Base-by-base conservation (phyloP, 2,797 vertebrate species). In the Capromys pilorides region DNA sequence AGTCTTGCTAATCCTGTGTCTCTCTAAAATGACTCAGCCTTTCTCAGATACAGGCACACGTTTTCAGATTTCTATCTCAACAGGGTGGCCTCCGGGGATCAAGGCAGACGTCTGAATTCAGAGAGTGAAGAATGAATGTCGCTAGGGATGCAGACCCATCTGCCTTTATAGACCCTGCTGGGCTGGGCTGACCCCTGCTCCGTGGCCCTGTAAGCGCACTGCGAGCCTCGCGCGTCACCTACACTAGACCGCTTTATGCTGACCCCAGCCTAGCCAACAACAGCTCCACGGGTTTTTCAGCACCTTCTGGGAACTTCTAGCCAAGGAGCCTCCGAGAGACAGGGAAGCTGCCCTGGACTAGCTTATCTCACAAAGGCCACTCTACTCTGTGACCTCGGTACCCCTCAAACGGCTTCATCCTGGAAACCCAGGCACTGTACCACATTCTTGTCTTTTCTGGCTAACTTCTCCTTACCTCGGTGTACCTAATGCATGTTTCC, bases 1-100 rank as follows among this genome's bases (percentile, higher is more conserved):
- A 64, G 81, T 93, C 62, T 69, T 66, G 31, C 54, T 75, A 45
- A 49, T 78, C 61, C 28, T 22, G 41, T 12, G 26, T 69, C 31
- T 28, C 45, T 95, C 71, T 59, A 28, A 91, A 91, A 82, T 77
- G 62, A 93, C 41, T 88, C 85, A 16, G 18, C 21, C 41, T 64
- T 80, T 88, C 90, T 85, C 19, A 82, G 12, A 36, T 73, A 66
- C 8, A 28, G 8, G 45, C 33, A 82, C 67, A 61, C 26, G 26
- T 73, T 93, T 91, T 88, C n/a, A 57, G 41, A 89, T 84, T 88
- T 86, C 39, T 93, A 12, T 59, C 28, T 57, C 36, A 26, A 5
- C 21, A 4, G 0, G 31, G 28, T 69, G 79, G 49, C 49, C n/a
- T 93, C 67, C 39, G 36, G 64, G 16, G 18, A 80, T 22, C 57